These are phyloP conservation scores for Argyresthia goedartella DNA, from an alignment of 2,888 invertebrate genomes.

Conservation along the genomic window DNA sequence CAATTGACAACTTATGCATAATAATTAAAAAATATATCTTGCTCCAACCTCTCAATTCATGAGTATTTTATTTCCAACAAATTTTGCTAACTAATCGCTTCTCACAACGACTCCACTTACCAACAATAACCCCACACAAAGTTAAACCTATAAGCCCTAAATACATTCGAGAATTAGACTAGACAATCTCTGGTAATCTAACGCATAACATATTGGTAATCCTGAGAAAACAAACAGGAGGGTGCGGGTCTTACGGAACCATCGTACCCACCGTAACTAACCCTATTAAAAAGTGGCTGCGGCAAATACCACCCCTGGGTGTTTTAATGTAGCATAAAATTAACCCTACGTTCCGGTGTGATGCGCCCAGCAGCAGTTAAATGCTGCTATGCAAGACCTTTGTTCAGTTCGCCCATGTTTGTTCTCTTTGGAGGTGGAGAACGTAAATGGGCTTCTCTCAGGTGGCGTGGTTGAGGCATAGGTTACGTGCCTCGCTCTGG, in stretches of 20 bases:
- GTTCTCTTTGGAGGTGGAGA: too few species aligned
- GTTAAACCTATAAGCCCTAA: too few species aligned
- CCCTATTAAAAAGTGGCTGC: constrained; percentile 60
- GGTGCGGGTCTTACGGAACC: constrained; percentile 21
- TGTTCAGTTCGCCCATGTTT: neutral
- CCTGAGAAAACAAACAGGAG: constrained; percentile 33
- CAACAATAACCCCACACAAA: too few species aligned
- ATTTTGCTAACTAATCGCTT: too few species aligned
- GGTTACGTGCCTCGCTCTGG: too few species aligned
- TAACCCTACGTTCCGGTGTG: constrained; percentile 55
- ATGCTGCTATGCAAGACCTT: neutral
- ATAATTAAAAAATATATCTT: too few species aligned
- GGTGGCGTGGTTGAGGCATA: too few species aligned
- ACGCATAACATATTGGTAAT: constrained; percentile 49
- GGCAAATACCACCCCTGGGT: constrained; percentile 32
- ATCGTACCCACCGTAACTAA: constrained; percentile 57
- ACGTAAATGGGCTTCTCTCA: too few species aligned
- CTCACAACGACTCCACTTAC: too few species aligned
- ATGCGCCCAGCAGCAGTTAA: constrained; percentile 33
- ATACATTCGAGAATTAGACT: neutral
- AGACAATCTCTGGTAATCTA: constrained; percentile 36
- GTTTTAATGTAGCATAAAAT: constrained; percentile 69
- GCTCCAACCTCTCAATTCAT: too few species aligned
- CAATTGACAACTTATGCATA: too few species aligned
- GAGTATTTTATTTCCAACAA: too few species aligned